Percentiles rank a stretch among this genome's conserved stretches.
Evolutionary conservation across 2,113 vertebrate species (phyloP).

Genomic region (Odocoileus hemionus): DNA sequence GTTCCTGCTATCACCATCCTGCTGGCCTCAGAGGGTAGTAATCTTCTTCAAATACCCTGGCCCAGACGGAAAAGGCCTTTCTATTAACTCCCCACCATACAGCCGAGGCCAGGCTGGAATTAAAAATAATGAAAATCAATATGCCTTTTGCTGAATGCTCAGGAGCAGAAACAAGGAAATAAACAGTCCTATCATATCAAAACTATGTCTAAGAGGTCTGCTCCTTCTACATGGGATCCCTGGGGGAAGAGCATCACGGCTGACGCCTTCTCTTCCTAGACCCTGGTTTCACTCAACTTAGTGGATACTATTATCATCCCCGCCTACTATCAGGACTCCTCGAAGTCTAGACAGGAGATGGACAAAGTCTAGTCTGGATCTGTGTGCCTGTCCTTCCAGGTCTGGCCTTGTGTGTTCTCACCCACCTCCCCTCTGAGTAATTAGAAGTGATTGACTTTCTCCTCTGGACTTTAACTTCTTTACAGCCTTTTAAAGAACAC

Average conservation of each 20-base stretch:
- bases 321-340: neutral
- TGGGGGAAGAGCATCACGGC: neutral
- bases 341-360: conserved; percentile 33
- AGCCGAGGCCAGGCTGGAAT: conserved; percentile 10
- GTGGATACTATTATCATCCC: neutral
- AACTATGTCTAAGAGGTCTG: neutral
- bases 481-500: neutral
- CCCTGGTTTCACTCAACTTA: neutral
- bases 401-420: neutral
- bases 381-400: neutral
- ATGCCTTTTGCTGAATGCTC: conserved; percentile 35
- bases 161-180: conserved; percentile 34
- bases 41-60: neutral
- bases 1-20: neutral
- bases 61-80: conserved; percentile 30
- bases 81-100: conserved; percentile 20
- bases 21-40: neutral
- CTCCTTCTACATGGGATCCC: neutral
- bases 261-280: neutral
- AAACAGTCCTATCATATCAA: neutral
- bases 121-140: conserved; percentile 68
- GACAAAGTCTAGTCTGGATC: neutral
- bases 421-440: neutral
- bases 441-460: neutral
- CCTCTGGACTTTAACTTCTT: neutral